These are phyloP conservation scores for Axinella damicornis DNA, from an alignment of 37 sponge, comb jelly and placozoan genomes.

Conservation along the genomic window DNA sequence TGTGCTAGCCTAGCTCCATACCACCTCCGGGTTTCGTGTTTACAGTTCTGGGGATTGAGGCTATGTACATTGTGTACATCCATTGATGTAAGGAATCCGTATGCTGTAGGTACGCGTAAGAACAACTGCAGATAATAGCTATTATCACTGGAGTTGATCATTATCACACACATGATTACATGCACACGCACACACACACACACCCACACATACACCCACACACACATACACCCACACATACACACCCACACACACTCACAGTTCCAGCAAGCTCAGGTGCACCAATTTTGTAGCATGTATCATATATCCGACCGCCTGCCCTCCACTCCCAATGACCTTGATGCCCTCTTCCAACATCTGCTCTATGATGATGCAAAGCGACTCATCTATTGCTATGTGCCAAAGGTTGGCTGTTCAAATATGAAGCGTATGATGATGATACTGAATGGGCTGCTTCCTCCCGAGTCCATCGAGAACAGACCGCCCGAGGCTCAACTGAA, in stretches of 20 bases:
- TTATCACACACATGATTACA: too few relatives aligned
- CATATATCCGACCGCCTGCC: not conserved
- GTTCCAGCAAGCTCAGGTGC: constrained; percentile 12
- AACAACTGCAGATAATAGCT: too few relatives aligned
- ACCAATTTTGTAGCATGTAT: not conserved
- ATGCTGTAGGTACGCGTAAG: too few relatives aligned
- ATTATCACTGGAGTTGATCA: too few relatives aligned
- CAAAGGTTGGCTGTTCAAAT: constrained; percentile 72
- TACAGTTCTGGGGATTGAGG: too few relatives aligned
- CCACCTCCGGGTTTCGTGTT: too few relatives aligned
- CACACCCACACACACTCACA: not conserved
- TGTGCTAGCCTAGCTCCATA: too few relatives aligned
- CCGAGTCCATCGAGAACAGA: constrained; percentile 17
- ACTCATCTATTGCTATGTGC: constrained; percentile 70
- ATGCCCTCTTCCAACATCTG: constrained; percentile 49
- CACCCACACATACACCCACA: too few relatives aligned
- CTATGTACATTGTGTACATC: too few relatives aligned
- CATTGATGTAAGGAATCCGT: too few relatives aligned
- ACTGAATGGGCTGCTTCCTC: constrained; percentile 57
- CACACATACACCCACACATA: not conserved
- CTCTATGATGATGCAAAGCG: constrained; percentile 62
- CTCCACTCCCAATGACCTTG: not conserved
- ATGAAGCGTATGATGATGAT: constrained; percentile 62
- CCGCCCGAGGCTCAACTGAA: constrained; percentile 39
- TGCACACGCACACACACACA: too few relatives aligned